Conservation (phyloP, 53 echinoderm and acorn worm species). For the Echinarachnius parma region DNA sequence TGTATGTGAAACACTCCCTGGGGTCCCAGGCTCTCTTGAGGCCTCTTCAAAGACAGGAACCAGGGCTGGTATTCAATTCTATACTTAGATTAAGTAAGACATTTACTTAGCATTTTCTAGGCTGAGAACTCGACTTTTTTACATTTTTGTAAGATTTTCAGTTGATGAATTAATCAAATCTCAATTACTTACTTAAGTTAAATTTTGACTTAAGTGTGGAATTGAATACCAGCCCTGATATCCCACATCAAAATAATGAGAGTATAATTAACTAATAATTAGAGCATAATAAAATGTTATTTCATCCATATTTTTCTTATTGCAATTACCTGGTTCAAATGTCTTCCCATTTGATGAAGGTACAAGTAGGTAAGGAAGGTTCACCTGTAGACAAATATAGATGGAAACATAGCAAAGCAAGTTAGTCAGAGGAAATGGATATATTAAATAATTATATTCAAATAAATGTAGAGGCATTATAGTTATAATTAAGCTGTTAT, state of each 20-base stretch:
- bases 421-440: too few species aligned
- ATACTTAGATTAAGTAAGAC: neutral
- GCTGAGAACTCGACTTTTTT: too few species aligned
- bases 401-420: too few species aligned
- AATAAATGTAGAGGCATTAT: too few species aligned
- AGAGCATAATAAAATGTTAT: neutral
- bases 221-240: neutral
- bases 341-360: constrained; percentile 1
- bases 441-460: too few species aligned
- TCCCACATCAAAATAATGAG: neutral
- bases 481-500: too few species aligned
- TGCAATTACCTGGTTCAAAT: constrained; percentile 12
- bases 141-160: neutral
- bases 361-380: constrained; percentile 18
- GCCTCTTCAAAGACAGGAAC: too few species aligned
- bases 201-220: neutral
- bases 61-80: too few species aligned
- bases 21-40: too few species aligned
- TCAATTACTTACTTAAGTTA: too few species aligned
- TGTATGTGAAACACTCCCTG: too few species aligned
- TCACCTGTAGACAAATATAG: neutral
- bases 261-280: neutral
- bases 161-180: neutral
- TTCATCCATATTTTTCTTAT: neutral
- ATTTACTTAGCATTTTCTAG: neutral